A percentile compares a stretch with the other conserved stretches of the same genome.
phyloP scores from a whole-genome alignment of 2,888 invertebrate genomes.

The Druceiella hillmani region DNA sequence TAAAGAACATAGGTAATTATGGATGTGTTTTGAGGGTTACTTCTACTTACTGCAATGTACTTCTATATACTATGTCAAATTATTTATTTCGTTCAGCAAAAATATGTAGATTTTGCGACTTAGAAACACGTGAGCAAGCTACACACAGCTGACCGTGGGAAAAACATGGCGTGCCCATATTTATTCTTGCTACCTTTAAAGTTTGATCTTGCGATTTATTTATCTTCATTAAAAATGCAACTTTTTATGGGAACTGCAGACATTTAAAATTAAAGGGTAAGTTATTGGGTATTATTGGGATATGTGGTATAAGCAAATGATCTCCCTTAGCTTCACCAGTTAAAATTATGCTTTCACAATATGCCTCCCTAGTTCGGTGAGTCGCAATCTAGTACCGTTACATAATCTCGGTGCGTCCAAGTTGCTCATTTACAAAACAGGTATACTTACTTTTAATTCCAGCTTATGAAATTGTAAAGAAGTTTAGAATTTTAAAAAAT shows the following conservation, averaged over 20 bases:
- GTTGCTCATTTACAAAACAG: slow-evolving; percentile 22
- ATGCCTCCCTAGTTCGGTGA: slow-evolving; percentile 19
- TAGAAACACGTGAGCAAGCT: too few relatives aligned
- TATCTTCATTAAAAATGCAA: background rate
- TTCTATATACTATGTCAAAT: too few relatives aligned
- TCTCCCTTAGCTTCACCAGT: slow-evolving; percentile 25
- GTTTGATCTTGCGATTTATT: background rate
- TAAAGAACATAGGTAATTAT: too few relatives aligned
- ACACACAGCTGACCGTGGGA: too few relatives aligned
- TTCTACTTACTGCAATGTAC: too few relatives aligned
- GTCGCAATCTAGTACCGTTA: slow-evolving; percentile 16
- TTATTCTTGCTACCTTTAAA: slow-evolving; percentile 1
- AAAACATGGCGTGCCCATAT: slow-evolving; percentile 1
- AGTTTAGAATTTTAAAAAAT: slow-evolving; percentile 23
- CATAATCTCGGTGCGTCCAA: slow-evolving; percentile 17
- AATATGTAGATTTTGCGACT: too few relatives aligned
- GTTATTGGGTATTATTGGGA: slow-evolving; percentile 26
- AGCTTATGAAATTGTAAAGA: slow-evolving; percentile 23
- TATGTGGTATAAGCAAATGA: slow-evolving; percentile 25
- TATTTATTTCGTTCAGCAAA: too few relatives aligned
- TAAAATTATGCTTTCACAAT: slow-evolving; percentile 24
- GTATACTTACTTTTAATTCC: slow-evolving; percentile 13
- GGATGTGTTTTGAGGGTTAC: too few relatives aligned
- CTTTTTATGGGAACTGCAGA: background rate
- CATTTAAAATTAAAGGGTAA: slow-evolving; percentile 17